Evolutionary conservation across 2,888 invertebrate species (phyloP).

Genomic region (Eupithecia pulchellata): DNA sequence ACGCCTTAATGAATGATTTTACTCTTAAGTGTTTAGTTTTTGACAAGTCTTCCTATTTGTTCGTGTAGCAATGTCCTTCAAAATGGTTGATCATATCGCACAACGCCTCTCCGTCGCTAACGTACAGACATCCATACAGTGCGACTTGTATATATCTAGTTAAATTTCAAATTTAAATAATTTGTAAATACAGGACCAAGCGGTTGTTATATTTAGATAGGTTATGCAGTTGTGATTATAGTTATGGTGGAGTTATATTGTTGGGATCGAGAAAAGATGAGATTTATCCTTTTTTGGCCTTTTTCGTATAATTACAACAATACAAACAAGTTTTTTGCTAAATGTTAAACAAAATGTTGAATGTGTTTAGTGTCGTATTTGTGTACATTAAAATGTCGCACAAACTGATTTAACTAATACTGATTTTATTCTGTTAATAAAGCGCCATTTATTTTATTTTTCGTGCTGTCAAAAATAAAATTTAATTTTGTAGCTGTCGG

Average conservation of each 20-base stretch:
- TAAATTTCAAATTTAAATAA: constrained; percentile 71
- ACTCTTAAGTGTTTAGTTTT: not conserved
- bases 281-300: not conserved
- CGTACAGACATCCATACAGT: constrained; percentile 25
- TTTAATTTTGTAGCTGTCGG: no score
- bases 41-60: not conserved
- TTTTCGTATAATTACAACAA: not conserved
- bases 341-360: not conserved
- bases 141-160: constrained; percentile 76
- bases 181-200: constrained; percentile 82
- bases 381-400: not conserved
- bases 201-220: constrained; percentile 57
- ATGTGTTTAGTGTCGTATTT: not conserved
- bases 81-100: not conserved
- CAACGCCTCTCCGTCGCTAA: not conserved
- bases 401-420: not conserved
- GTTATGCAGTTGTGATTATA: constrained; percentile 56
- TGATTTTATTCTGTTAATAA: not conserved
- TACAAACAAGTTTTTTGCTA: not conserved
- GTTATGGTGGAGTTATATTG: constrained; percentile 28
- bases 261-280: not conserved
- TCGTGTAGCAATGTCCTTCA: not conserved
- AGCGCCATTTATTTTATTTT: not conserved
- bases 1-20: not conserved
- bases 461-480: not conserved